These are phyloP conservation scores for Hypselothyrea guttata DNA, from an alignment of 2,888 invertebrate species.

Conservation along the genomic window DNA sequence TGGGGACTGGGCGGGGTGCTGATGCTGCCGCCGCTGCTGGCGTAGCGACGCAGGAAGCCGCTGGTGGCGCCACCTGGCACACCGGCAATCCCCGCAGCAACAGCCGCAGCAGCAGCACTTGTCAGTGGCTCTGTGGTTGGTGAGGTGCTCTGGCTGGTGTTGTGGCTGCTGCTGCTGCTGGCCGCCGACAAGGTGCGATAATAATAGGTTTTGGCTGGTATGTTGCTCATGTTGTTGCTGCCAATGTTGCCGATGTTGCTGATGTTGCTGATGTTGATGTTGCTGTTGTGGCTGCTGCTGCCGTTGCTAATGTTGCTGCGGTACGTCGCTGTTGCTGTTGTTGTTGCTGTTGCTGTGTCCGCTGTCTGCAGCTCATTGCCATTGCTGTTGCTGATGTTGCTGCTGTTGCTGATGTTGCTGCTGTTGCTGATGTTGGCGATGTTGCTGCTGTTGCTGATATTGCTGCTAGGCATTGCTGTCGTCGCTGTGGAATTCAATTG, in stretches of 20 bases:
- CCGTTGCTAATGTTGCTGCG: conserved; percentile 54
- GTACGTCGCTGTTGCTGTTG: conserved; percentile 52
- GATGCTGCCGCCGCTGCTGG: conserved; percentile 50
- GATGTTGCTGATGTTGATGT: conserved; percentile 16
- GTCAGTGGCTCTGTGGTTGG: conserved; percentile 70
- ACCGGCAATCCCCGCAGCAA: conserved; percentile 4
- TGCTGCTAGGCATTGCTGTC: conserved; percentile 29
- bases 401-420: background rate
- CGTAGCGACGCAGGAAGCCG: conserved; percentile 63
- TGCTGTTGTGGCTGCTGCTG: conserved; percentile 9
- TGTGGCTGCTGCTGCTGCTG: conserved; percentile 73
- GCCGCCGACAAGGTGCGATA: conserved; percentile 77
- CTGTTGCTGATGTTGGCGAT: too few species aligned
- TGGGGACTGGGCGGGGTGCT: conserved; percentile 75
- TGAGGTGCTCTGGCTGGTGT: conserved; percentile 74
- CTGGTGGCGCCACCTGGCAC: conserved; percentile 19
- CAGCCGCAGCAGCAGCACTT: conserved; percentile 4
- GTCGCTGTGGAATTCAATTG: conserved; percentile 84
- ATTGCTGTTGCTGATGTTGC: conserved; percentile 8
- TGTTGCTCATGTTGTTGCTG: background rate
- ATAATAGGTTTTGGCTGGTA: conserved; percentile 57
- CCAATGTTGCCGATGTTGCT: conserved; percentile 21
- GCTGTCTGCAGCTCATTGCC: conserved; percentile 30
- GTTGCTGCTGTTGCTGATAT: conserved; percentile 1
- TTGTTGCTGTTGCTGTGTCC: conserved; percentile 17